Evolutionary conservation across 2,888 invertebrate genomes (phyloP), one percentile per base, ranked within the genome.

Genomic region (Cheilosia vulpina): DNA sequence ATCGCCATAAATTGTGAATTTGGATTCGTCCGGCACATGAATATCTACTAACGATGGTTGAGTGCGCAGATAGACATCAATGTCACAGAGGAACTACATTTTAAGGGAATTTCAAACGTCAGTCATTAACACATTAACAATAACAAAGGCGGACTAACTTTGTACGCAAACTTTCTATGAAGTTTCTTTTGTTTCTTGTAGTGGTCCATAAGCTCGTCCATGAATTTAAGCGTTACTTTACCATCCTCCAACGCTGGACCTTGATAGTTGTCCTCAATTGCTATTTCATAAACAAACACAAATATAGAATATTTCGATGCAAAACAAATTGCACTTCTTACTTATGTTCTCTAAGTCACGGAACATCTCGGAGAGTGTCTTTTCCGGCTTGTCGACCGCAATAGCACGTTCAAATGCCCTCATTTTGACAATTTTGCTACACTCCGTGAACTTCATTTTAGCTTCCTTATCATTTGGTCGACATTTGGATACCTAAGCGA

Each of bases 1-100:
- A 92, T 99, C 99, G 13, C 99, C 99, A 92, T 99, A 99, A 65
- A 99, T 97, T 52, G 99, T 99, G 92, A 99, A 99, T 93, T 99
- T 98, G 82, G 95, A 94, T 41, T 96, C 95, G 89, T 96, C 96
- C 2, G 96, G 95, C 88, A 99, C 97, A 85, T 94, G 94, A 72
- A 99, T 96, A 91, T 99, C 97, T 2, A 99, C 95, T 87, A 99
- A 93, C 11, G 98, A 96, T 27, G 98, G 96, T 90, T 96, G 97
- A 69, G 94, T 94, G 93, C 95, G 95, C 89, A 99, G 96, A 91
- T 96, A 96, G 15, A 95, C 93, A 92, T 97, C 97, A 15, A 98
- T 95, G 89, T 98, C 98, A 88, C 98, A 93, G 87, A 99, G 94
- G 90, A 99, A 99, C 97, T 98, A 93, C 57, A 41, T 38, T 38